Base-by-base conservation (phyloP, 2,113 vertebrate species). In the Prinia subflava region DNA sequence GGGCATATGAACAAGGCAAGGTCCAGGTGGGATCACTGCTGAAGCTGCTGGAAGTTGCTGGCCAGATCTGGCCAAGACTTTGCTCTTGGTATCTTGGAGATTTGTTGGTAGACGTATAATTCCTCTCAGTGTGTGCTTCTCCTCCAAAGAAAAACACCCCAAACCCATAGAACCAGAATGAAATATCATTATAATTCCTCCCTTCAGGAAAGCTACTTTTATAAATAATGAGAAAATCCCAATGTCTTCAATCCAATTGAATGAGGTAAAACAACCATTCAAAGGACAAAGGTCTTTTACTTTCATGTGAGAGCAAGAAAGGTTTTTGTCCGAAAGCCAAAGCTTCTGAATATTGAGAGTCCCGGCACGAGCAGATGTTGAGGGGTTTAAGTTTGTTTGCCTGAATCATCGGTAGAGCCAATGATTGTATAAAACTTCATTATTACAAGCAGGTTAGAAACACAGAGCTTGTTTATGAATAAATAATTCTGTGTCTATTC, bases 401-500 rank as follows among this genome's bases (percentile, higher is more conserved):
- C 90, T 1, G 3, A 16, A 50, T 70, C 76, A 10, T 63, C 11
- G 12, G 59, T 20, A 62, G 27, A 92, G 68, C 64, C 3, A 18
- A 74, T 12, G 86, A 81, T 67, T 57, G 47, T 60, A 62, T 31
- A 89, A 90, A 90, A 87, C 73, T 78, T 96, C 92, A 68, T 94
- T 92, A 95, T 90, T 95, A 95, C 92, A 94, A 93, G 91, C 71
- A 78, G 91, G 92, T 96, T 90, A 83, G 71, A 92, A 96, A 77
- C 41, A 74, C 21, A 1, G 50, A 76, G 50, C 64, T 95, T 96
- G 80, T 95, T 96, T 92, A 92, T 78, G 86, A 90, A 93, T 93
- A 92, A 93, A 83, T 95, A 90, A 97, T 94, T 89, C 65, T 63
- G 60, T 50, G n/a, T 67, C 68, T 93, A 2, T 78, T 83, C 89